Evolutionary conservation across 2,113 vertebrate species (phyloP).

Genomic region (Mobula birostris): DNA sequence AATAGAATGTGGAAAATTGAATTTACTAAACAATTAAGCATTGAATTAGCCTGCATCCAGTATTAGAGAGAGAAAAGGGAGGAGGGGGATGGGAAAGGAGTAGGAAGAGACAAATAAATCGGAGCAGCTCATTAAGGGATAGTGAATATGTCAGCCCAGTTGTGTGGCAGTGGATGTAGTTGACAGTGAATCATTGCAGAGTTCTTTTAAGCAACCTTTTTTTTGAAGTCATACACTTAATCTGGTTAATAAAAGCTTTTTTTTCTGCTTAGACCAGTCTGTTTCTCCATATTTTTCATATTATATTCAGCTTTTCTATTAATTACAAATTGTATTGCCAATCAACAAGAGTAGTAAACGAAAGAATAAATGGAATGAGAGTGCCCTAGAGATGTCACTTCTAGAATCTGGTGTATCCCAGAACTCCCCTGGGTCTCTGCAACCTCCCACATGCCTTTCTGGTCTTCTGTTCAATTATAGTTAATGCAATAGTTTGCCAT

Average conservation of each 20-base stretch:
- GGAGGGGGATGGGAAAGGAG: constrained; percentile 61
- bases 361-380: constrained; percentile 91
- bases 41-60: constrained; percentile 91
- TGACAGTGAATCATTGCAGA: constrained; percentile 55
- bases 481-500: constrained; percentile 98
- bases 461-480: constrained; percentile 99
- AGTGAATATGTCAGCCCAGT: constrained; percentile 77
- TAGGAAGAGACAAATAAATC: constrained; percentile 68
- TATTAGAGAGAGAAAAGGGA: constrained; percentile 59
- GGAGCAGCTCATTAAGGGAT: constrained; percentile 80
- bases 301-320: constrained; percentile 79
- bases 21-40: constrained; percentile 99
- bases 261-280: constrained; percentile 57
- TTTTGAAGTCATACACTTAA: constrained; percentile 56
- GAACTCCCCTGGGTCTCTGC: constrained; percentile 83
- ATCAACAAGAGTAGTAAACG: constrained; percentile 72
- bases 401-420: constrained; percentile 78
- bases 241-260: constrained; percentile 65
- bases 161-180: constrained; percentile 64
- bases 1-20: constrained; percentile 98
- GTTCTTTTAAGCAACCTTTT: constrained; percentile 55
- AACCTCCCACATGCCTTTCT: constrained; percentile 87
- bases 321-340: constrained; percentile 90
- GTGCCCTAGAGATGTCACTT: constrained; percentile 90
- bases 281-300: constrained; percentile 62